Percentiles rank a stretch among this genome's conserved stretches.
These are phyloP conservation scores for Carcharodon carcharias DNA, from an alignment of 2,797 vertebrate genomes.

Conservation along the genomic window DNA sequence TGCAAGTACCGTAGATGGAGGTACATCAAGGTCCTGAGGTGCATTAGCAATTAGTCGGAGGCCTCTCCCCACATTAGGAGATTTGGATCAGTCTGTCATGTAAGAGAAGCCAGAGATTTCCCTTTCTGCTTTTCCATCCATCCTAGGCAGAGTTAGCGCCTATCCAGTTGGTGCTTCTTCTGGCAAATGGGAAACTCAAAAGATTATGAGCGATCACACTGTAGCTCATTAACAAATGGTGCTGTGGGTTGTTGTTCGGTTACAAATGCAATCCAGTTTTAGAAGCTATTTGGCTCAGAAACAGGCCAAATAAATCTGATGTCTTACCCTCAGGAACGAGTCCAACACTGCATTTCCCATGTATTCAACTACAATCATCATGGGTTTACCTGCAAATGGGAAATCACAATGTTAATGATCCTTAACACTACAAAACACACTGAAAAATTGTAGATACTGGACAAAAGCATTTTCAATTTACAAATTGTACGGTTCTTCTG, in stretches of 20 bases:
- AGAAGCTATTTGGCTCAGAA: neutral
- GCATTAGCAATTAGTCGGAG: too few species aligned
- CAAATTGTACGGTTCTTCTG: neutral
- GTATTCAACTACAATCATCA: constrained; percentile 88
- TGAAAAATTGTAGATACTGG: neutral
- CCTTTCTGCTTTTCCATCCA: neutral
- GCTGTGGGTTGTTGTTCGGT: too few species aligned
- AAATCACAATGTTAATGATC: constrained; percentile 35
- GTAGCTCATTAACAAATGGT: neutral
- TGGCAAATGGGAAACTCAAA: neutral
- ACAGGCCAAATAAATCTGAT: neutral
- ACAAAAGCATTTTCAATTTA: neutral
- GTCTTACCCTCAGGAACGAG: constrained; percentile 79
- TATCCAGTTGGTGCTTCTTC: neutral
- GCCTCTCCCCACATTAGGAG: too few species aligned
- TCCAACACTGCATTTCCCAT: constrained; percentile 81
- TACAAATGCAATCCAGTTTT: neutral
- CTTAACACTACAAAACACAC: neutral
- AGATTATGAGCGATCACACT: neutral
- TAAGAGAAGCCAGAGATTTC: neutral
- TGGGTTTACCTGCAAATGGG: constrained; percentile 68
- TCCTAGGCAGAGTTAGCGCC: too few species aligned
- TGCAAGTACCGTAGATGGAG: too few species aligned
- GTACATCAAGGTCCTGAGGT: too few species aligned
- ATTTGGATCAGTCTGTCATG: too few species aligned